Evolutionary conservation across 2,797 vertebrate species (phyloP).

Genomic region (Babyrousa celebensis): DNA sequence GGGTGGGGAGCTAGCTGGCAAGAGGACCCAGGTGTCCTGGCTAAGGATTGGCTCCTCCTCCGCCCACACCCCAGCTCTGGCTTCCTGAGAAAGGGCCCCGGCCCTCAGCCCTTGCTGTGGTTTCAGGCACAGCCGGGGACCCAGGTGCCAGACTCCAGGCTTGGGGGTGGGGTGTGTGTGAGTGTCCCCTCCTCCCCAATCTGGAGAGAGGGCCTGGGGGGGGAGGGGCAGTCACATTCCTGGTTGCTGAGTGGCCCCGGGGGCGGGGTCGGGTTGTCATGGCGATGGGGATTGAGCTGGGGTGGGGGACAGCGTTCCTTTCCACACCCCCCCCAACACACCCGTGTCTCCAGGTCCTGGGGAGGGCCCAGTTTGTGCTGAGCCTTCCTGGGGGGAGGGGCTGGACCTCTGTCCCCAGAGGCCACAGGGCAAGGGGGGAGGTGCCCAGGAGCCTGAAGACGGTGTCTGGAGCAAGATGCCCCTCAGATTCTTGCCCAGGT

Average conservation of each 20-base stretch:
- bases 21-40: constrained; percentile 77
- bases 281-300: constrained; percentile 78
- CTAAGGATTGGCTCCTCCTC: not conserved
- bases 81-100: not conserved
- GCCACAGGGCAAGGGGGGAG: constrained; percentile 78
- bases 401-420: constrained; percentile 82
- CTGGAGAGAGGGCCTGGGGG: constrained; percentile 72
- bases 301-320: constrained; percentile 72
- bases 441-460: constrained; percentile 61
- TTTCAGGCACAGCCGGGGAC: constrained; percentile 58
- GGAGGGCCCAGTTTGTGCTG: constrained; percentile 67
- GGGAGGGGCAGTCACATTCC: constrained; percentile 86
- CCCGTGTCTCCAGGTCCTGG: constrained; percentile 53
- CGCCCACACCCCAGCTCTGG: not conserved
- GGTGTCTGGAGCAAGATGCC: constrained; percentile 60
- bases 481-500: not conserved
- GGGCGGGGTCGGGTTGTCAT: constrained; percentile 87
- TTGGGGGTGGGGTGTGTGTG: constrained; percentile 77
- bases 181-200: constrained; percentile 81
- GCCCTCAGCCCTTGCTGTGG: constrained; percentile 5
- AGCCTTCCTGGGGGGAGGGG: constrained; percentile 77
- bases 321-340: constrained; percentile 67
- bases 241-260: constrained; percentile 86
- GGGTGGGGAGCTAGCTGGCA: constrained; percentile 65
- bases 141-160: constrained; percentile 75